Evolutionary conservation across 1,140 invertebrate species (phyloP), one percentile per base, ranked within the genome.

Genomic region (Ceratoteleas bidentatus): DNA sequence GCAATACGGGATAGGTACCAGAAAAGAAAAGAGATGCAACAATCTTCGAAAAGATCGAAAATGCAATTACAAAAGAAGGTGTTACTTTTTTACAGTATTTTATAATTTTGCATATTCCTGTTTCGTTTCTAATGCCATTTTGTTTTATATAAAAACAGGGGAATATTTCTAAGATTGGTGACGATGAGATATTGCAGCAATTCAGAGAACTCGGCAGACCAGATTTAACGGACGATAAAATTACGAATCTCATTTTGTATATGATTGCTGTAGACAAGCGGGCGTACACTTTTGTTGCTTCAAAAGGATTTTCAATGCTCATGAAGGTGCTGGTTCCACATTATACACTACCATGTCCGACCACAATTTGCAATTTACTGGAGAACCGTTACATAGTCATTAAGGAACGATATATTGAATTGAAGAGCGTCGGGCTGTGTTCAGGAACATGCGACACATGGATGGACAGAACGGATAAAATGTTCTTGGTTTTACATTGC

Each of bases 231-330:
- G 11, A 53, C 10, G 52, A 53, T 53, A 32, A 53, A 7, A 53
- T 53, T 32, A 53, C 52, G 2, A 53, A 53, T 33, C 3, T 53
- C 24, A n/a, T 53, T 32, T 11, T 53, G 8, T 53, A 53, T n/a
- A 53, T 53, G 52, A 53, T 53, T 33, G 52, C 52, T 33, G 52
- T 53, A 11, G 32, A 53, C 33, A 53, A 53, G 10, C 52, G 52
- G 7, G n/a, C 52, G 5, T 53, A 53, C 11, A 32, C 9, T 32
- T 53, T 53, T 53, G 52, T 53, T 33, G 9, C 10, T n/a, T 32
- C 6, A 16, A 33, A 53, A 53, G 10, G 52, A 11, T 33, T 53
- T 53, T 11, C 16, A 53, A 1, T 53, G 2, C 13, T 53, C 2
- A 33, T 53, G 52, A 32, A 53, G 33, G 52, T 33, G n/a, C 52